Conservation (phyloP, 2,888 invertebrate species). For the Zeuzera pyrina region DNA sequence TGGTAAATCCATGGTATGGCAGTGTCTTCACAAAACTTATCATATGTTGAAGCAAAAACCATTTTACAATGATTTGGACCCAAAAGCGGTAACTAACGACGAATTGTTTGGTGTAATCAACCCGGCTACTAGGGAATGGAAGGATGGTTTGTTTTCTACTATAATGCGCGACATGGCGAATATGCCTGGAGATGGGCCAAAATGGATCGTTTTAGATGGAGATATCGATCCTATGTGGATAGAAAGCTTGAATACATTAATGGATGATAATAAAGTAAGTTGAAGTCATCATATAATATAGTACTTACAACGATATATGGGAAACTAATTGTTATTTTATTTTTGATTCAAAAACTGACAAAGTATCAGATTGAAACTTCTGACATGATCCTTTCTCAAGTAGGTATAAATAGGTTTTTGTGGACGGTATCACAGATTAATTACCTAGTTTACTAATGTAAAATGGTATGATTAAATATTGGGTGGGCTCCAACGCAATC, state of each 20-base stretch:
- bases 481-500: too few species aligned
- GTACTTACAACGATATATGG: too few species aligned
- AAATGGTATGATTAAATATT: too few species aligned
- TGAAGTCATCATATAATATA: too few species aligned
- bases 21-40: conserved; percentile 88
- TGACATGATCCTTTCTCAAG: background rate
- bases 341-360: background rate
- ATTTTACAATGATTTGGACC: conserved; percentile 91
- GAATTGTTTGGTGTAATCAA: conserved; percentile 96
- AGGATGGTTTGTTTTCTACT: conserved; percentile 90
- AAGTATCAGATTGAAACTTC: too few species aligned
- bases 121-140: conserved; percentile 95
- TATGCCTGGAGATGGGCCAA: conserved; percentile 86
- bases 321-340: conserved; percentile 4
- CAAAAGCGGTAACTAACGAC: conserved; percentile 96
- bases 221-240: conserved; percentile 99
- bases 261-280: conserved; percentile 95
- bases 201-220: conserved; percentile 96
- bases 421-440: too few species aligned
- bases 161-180: conserved; percentile 96
- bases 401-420: background rate
- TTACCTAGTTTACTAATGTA: too few species aligned
- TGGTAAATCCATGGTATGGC: conserved; percentile 95
- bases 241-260: conserved; percentile 95
- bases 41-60: conserved; percentile 86